phyloP scores from a whole-genome alignment of 2,888 invertebrate genomes.

The Drosophila robusta region DNA sequence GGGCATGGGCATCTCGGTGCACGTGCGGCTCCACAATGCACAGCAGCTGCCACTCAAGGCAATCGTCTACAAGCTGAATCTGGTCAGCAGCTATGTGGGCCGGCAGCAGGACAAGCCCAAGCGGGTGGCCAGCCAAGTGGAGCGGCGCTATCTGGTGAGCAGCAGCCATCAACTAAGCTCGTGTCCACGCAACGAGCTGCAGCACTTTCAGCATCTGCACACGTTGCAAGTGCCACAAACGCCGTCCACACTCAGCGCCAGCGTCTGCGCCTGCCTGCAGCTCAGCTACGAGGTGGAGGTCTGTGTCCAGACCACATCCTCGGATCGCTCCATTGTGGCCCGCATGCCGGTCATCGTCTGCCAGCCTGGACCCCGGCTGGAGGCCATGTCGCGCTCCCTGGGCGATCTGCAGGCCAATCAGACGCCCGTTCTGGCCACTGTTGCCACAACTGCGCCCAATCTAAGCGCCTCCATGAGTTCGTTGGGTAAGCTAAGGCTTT shows the following conservation, averaged over 20 bases:
- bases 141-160: slow-evolving; percentile 51
- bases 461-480: slow-evolving; percentile 58
- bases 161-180: slow-evolving; percentile 53
- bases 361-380: slow-evolving; percentile 4
- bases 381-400: slow-evolving; percentile 3
- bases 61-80: slow-evolving; percentile 71
- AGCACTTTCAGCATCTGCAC: slow-evolving; percentile 70
- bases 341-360: slow-evolving; percentile 71
- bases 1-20: slow-evolving; percentile 74
- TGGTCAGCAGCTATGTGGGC: slow-evolving; percentile 65
- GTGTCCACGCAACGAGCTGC: slow-evolving; percentile 41
- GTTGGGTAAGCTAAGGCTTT: slow-evolving; percentile 55
- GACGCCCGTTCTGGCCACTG: slow-evolving; percentile 32
- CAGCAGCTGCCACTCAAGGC: slow-evolving; percentile 62
- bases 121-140: slow-evolving; percentile 49
- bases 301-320: slow-evolving; percentile 48
- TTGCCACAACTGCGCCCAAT: slow-evolving; percentile 20
- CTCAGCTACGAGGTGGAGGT: slow-evolving; percentile 80
- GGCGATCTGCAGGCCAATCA: slow-evolving; percentile 28
- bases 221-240: slow-evolving; percentile 66
- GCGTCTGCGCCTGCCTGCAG: slow-evolving; percentile 72
- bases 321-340: slow-evolving; percentile 57
- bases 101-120: slow-evolving; percentile 54
- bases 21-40: slow-evolving; percentile 70
- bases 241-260: slow-evolving; percentile 59